A percentile compares a stretch with the other conserved stretches of the same genome.
Evolutionary conservation across 2,888 invertebrate species (phyloP).

Genomic region (Coenonympha glycerion): DNA sequence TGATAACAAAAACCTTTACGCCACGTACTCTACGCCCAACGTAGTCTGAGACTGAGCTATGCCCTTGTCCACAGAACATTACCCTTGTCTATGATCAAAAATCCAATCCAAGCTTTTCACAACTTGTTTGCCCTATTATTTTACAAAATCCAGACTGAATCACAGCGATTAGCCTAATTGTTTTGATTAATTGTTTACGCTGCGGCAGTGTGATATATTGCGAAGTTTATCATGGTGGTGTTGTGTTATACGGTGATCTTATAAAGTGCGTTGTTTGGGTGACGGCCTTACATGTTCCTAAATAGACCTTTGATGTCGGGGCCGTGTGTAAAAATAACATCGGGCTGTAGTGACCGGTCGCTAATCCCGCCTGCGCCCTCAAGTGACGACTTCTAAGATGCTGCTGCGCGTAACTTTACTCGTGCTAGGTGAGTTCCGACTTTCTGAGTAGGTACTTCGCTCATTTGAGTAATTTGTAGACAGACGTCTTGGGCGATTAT

Average conservation of each 20-base stretch:
- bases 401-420: slow-evolving; percentile 40
- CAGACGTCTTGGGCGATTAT: slow-evolving; percentile 19
- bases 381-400: slow-evolving; percentile 45
- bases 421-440: slow-evolving; percentile 52
- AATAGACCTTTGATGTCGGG: slow-evolving; percentile 71
- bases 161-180: slow-evolving; percentile 31
- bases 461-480: too few species aligned
- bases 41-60: too few species aligned
- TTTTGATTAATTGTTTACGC: slow-evolving; percentile 22
- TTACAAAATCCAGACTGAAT: slow-evolving; percentile 32
- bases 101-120: slow-evolving; percentile 30
- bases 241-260: slow-evolving; percentile 34
- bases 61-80: too few species aligned
- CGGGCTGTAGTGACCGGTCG: slow-evolving; percentile 55
- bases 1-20: too few species aligned
- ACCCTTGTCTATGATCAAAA: too few species aligned
- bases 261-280: slow-evolving; percentile 61
- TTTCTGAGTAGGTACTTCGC: too few species aligned
- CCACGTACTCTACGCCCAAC: too few species aligned
- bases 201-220: slow-evolving; percentile 23
- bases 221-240: slow-evolving; percentile 31
- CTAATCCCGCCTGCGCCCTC: slow-evolving; percentile 48
- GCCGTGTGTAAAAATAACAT: slow-evolving; percentile 72
- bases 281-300: slow-evolving; percentile 56
- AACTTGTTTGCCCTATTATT: slow-evolving; percentile 26